Base-by-base conservation (phyloP, 2,888 invertebrate species). In the Tolmerus cingulatus region DNA sequence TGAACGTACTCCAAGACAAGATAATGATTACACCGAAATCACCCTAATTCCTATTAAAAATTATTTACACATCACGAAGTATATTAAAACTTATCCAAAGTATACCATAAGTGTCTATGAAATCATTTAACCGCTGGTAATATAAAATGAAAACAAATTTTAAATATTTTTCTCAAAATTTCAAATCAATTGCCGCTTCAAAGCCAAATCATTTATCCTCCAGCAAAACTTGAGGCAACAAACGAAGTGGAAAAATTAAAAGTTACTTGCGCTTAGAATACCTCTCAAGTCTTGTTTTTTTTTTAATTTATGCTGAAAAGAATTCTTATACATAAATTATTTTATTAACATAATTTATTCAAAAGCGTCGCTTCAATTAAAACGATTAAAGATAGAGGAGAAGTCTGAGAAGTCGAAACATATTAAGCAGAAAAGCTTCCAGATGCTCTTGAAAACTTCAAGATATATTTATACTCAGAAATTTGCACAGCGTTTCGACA, bases 261-360 rank as follows among this genome's bases (percentile, higher is more conserved):
- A 76, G 74, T 86, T 86, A 76, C 74, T 76, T 76, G 43, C 30
- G 14, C 34, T 85, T 85, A 16, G 43, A 12, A 43, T 76, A 46
- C 30, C 86, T 8, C 51, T 34, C 34, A 46, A 77, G 30, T 19
- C 40, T 40, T 74, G 19, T 66, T 66, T 66, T 66, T 66, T 66
- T 66, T 5, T 51, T 55, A 86, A 86, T 85, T 85, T 30, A 5
- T 30, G 40, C n/a, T n/a, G 74, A 74, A 19, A 46, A 51, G n/a
- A 27, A 34, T 16, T 46, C 43, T 86, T 77, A 19, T 76, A 76
- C 76, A 86, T 77, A 86, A 74, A 74, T 87, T 87, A 74, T 74
- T 66, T 66, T 90, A 92, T 92, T 92, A 92, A 90, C 92, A 92
- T 92, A 92, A 92, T 91, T 91, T 92, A 92, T 92, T 91, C 91